Percentiles rank a stretch among this genome's conserved stretches.
Evolutionary conservation across 2,797 vertebrate genomes (phyloP).

Genomic region (Knipowitschia caucasica): DNA sequence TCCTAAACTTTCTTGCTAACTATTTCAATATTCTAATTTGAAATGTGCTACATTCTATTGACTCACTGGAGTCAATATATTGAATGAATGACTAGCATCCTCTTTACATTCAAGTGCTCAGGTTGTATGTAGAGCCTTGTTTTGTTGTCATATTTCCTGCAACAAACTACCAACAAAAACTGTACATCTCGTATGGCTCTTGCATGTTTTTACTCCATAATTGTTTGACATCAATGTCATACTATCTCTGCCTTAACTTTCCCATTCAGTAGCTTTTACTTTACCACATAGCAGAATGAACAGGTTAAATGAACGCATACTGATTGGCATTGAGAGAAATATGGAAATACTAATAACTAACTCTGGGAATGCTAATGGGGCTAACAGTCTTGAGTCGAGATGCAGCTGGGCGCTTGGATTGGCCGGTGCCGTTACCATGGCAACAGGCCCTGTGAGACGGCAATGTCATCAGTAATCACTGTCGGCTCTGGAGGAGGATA

Average conservation of each 20-base stretch:
- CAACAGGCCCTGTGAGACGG: slow-evolving; percentile 63
- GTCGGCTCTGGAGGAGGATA: slow-evolving; percentile 45
- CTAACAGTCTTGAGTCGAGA: slow-evolving; percentile 40
- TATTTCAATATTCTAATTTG: no score
- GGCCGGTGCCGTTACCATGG: slow-evolving; percentile 61
- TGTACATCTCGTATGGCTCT: no score
- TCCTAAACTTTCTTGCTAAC: no score
- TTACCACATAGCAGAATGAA: not conserved
- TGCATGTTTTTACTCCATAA: not conserved
- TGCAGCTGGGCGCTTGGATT: slow-evolving; percentile 57
- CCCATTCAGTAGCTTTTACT: not conserved
- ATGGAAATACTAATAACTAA: slow-evolving; percentile 31
- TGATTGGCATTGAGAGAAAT: not conserved
- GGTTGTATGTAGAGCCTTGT: no score
- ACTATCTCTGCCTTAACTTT: not conserved
- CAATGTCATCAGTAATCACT: slow-evolving; percentile 69
- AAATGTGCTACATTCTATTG: no score
- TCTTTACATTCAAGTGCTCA: no score
- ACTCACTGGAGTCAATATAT: no score
- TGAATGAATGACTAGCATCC: no score
- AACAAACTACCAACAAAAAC: no score
- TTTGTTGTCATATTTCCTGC: no score
- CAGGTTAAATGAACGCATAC: no score
- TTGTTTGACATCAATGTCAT: not conserved
- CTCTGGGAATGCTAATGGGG: slow-evolving; percentile 69